A percentile compares a stretch with the other conserved stretches of the same genome.
Conservation (phyloP, 2,888 invertebrate genomes). For the Rhabditoides inermis region DNA sequence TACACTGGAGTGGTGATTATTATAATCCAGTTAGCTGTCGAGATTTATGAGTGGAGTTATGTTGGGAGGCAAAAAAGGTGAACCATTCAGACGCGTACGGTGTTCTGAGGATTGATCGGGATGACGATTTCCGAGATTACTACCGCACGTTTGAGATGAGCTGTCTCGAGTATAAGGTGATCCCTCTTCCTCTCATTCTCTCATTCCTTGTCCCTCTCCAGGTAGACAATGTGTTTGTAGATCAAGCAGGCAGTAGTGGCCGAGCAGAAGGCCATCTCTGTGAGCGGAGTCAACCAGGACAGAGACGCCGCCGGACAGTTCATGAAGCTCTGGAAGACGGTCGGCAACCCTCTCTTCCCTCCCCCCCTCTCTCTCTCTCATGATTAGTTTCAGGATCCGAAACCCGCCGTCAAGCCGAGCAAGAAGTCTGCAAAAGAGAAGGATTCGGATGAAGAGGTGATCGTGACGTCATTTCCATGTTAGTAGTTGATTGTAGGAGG, state of each 20-base stretch:
- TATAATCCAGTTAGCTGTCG: no score
- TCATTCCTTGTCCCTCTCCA: no score
- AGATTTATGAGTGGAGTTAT: no score
- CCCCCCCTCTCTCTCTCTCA: not conserved
- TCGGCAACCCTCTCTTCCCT: not conserved
- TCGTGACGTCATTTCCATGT: not conserved
- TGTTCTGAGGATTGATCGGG: constrained; percentile 9
- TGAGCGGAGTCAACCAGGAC: constrained; percentile 27
- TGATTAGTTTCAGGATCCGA: constrained; percentile 14
- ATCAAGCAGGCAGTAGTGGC: constrained; percentile 4
- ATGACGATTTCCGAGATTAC: constrained; percentile 27
- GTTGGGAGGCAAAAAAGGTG: not conserved
- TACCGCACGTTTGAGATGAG: constrained; percentile 46
- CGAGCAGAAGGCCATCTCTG: constrained; percentile 22
- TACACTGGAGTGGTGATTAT: no score
- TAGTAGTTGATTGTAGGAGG: not conserved
- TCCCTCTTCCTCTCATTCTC: not conserved
- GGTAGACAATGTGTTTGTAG: no score
- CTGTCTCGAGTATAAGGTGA: constrained; percentile 28
- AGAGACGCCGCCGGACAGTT: constrained; percentile 18
- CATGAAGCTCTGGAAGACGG: constrained; percentile 28
- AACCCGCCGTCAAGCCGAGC: constrained; percentile 13
- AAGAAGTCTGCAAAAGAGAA: constrained; percentile 14
- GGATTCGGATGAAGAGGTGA: constrained; percentile 31
- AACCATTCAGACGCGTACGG: constrained; percentile 6